Evolutionary conservation across 2,797 vertebrate species (phyloP).

Genomic region (Leuciscus waleckii): DNA sequence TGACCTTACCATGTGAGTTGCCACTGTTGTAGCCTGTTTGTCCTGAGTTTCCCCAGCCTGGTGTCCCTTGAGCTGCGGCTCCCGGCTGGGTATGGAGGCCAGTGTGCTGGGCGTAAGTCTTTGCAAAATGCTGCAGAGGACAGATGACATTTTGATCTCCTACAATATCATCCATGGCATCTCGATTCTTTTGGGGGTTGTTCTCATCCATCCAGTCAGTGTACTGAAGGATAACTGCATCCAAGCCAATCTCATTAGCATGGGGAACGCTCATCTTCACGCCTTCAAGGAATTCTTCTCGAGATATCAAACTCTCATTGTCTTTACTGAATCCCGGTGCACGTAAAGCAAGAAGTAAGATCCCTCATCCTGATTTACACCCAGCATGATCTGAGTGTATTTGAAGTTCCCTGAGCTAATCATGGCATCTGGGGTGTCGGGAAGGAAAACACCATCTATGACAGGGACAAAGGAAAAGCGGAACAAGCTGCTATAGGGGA

Average conservation of each 20-base stretch:
- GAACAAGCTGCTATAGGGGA: constrained; percentile 87
- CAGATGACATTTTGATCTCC: constrained; percentile 94
- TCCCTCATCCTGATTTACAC: constrained; percentile 92
- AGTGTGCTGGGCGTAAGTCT: constrained; percentile 79
- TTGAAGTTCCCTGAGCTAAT: constrained; percentile 84
- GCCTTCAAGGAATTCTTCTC: constrained; percentile 89
- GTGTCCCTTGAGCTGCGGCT: constrained; percentile 52
- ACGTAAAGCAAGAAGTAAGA: constrained; percentile 90
- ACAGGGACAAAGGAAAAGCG: constrained; percentile 93
- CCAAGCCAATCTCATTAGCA: constrained; percentile 89
- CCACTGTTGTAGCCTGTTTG: constrained; percentile 66
- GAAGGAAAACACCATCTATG: constrained; percentile 87
- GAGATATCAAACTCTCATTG: constrained; percentile 91
- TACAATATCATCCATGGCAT: constrained; percentile 90
- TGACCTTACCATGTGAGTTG: constrained; percentile 71
- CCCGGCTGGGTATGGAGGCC: constrained; percentile 67
- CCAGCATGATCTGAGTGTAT: constrained; percentile 86
- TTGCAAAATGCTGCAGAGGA: constrained; percentile 86
- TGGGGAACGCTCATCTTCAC: constrained; percentile 89
- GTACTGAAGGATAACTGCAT: constrained; percentile 91
- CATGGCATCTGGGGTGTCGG: constrained; percentile 86
- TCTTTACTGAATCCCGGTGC: constrained; percentile 94
- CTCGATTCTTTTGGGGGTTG: constrained; percentile 86
- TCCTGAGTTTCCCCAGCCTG: constrained; percentile 62
- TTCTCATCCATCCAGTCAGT: constrained; percentile 93